Evolutionary conservation across 2,797 vertebrate genomes (phyloP).

Genomic region (Gymnoscopelus braueri): DNA sequence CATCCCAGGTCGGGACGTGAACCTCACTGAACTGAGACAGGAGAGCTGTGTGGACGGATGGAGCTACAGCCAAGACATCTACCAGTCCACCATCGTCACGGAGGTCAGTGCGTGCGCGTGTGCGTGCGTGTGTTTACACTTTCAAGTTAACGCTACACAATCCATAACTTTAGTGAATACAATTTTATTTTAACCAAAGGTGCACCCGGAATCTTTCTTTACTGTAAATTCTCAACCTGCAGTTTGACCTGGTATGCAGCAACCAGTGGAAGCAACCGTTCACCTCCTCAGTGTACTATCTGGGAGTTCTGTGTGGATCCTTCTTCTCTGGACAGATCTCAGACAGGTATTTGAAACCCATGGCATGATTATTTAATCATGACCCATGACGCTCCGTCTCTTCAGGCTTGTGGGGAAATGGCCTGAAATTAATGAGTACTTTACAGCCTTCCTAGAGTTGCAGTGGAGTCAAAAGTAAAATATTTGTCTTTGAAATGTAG

Average conservation of each 20-base stretch:
- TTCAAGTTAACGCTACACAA: not conserved
- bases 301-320: conserved; percentile 86
- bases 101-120: conserved; percentile 68
- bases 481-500: too few relatives aligned
- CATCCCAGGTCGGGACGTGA: conserved; percentile 77
- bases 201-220: not conserved
- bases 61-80: conserved; percentile 82
- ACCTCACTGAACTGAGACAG: conserved; percentile 80
- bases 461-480: too few relatives aligned
- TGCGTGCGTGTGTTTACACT: not conserved
- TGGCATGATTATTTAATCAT: too few relatives aligned
- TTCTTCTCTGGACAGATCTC: conserved; percentile 89
- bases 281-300: conserved; percentile 84
- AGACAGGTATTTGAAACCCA: conserved; percentile 82
- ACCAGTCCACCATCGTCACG: conserved; percentile 81
- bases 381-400: too few relatives aligned
- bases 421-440: too few relatives aligned
- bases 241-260: conserved; percentile 90
- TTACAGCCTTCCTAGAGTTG: too few relatives aligned
- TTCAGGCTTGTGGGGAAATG: too few relatives aligned
- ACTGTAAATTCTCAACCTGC: conserved; percentile 16
- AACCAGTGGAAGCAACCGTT: conserved; percentile 88
- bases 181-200: not conserved
- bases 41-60: conserved; percentile 85
- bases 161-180: not conserved